Conservation (phyloP, 2,113 vertebrate genomes). For the Psittacara wagleri region DNA sequence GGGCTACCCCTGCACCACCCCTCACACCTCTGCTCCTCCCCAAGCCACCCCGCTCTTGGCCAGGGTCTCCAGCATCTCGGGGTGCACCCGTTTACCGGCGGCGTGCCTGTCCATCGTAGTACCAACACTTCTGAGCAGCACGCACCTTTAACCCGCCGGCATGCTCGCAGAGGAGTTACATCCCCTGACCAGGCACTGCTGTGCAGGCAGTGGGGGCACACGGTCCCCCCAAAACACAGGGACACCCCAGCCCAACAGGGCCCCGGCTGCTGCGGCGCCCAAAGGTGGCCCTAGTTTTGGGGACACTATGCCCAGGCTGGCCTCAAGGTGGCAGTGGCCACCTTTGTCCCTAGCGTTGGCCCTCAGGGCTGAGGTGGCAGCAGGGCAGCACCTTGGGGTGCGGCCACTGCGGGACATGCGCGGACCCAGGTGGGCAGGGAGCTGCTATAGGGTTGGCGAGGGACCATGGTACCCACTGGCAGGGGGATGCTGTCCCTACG, state of each 20-base stretch:
- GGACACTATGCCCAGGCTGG: neutral
- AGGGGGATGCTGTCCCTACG: accelerated
- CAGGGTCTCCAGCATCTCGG: accelerated
- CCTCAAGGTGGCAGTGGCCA: constrained; percentile 60
- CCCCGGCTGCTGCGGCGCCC: neutral
- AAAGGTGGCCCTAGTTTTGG: neutral
- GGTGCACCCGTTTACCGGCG: accelerated
- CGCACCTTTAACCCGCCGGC: neutral
- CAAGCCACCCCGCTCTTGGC: accelerated
- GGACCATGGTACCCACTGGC: neutral
- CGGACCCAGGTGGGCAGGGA: neutral
- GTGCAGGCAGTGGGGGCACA: accelerated
- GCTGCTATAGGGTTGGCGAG: neutral
- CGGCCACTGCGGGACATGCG: accelerated
- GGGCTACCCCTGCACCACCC: neutral
- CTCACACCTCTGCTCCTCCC: neutral
- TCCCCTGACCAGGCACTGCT: neutral
- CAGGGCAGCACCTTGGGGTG: neutral
- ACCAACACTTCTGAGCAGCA: accelerated
- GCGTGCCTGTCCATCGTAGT: accelerated
- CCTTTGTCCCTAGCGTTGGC: constrained; percentile 1
- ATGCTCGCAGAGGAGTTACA: neutral
- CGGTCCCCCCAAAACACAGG: accelerated
- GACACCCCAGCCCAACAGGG: accelerated
- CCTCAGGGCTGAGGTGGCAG: neutral